These are phyloP conservation scores for Pedetes capensis DNA, from an alignment of 2,113 vertebrate genomes.

Conservation along the genomic window DNA sequence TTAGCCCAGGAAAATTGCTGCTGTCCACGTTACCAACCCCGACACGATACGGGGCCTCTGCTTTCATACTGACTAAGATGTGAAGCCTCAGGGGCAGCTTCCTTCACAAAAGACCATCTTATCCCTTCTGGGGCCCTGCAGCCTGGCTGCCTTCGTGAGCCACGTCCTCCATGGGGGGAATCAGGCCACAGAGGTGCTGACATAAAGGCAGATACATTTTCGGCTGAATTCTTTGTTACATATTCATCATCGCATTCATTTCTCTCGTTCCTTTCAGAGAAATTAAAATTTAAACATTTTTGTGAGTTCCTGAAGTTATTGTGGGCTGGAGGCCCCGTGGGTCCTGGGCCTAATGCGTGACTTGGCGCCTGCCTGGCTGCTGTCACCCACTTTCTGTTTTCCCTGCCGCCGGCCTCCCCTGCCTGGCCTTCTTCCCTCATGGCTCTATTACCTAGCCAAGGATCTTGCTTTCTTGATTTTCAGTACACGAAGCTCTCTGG, in stretches of 20 bases:
- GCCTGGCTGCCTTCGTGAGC: background rate
- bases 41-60: background rate
- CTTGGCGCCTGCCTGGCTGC: background rate
- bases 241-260: background rate
- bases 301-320: too few species aligned
- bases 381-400: background rate
- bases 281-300: background rate
- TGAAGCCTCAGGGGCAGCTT: too few species aligned
- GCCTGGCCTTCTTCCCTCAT: background rate
- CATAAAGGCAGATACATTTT: background rate
- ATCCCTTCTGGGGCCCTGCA: rapidly evolving
- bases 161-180: background rate
- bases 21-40: background rate
- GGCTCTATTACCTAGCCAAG: background rate
- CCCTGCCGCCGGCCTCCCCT: background rate
- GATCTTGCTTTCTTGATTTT: background rate
- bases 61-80: background rate
- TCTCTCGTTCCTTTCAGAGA: background rate
- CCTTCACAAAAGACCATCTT: too few species aligned
- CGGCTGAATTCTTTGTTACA: background rate
- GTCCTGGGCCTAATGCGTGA: too few species aligned
- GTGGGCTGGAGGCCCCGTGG: background rate
- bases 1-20: too few species aligned
- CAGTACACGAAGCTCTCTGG: background rate
- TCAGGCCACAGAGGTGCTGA: background rate